Conservation (phyloP, 2,113 vertebrate species). For the Perca fluviatilis region DNA sequence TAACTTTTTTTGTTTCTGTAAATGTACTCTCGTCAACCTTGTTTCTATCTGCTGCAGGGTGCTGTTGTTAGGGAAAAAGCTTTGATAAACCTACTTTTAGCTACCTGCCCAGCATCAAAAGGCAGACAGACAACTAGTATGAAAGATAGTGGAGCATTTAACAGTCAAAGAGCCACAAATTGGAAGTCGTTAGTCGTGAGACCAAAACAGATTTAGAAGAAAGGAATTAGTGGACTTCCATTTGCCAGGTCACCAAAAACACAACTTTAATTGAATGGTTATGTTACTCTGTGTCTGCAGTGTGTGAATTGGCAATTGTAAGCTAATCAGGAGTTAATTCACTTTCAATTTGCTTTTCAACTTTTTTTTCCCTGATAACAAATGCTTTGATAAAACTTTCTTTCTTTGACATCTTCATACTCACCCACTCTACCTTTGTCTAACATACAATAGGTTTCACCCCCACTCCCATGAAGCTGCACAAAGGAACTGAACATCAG, state of each 20-base stretch:
- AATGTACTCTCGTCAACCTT: neutral
- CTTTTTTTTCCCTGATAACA: neutral
- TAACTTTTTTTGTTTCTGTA: neutral
- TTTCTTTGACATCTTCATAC: neutral
- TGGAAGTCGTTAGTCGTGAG: too few species aligned
- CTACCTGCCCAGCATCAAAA: neutral
- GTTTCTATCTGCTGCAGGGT: neutral
- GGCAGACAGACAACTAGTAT: neutral
- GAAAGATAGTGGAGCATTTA: neutral
- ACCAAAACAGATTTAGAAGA: neutral
- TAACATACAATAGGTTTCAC: slow-evolving; percentile 6
- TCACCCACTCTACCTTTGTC: slow-evolving; percentile 13
- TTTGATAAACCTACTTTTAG: neutral
- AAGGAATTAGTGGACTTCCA: neutral
- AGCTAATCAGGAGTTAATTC: neutral
- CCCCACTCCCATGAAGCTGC: neutral
- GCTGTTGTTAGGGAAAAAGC: neutral
- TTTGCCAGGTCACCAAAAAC: neutral
- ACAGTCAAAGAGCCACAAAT: neutral
- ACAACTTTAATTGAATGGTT: neutral
- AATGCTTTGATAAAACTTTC: neutral
- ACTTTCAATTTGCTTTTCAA: neutral
- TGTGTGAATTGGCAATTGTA: neutral
- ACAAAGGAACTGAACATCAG: neutral
- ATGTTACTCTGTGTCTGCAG: neutral